A percentile compares a stretch with the other conserved stretches of the same genome.
phyloP scores from a whole-genome alignment of 2,888 invertebrate genomes.

The Polymixis flavicincta region DNA sequence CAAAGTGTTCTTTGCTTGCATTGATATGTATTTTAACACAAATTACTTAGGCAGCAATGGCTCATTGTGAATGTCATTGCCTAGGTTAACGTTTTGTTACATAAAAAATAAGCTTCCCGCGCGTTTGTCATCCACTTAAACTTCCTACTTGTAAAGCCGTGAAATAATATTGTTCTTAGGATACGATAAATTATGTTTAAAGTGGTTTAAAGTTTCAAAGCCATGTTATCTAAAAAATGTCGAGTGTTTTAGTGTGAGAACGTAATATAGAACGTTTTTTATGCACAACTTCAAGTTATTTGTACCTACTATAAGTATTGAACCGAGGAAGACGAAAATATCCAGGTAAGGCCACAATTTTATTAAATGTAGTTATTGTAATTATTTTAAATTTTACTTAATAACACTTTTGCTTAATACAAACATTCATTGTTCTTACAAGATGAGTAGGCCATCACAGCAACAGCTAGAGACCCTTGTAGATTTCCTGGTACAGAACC shows the following conservation, averaged over 20 bases:
- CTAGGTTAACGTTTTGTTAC: no score
- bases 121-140: background rate
- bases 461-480: background rate
- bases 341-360: background rate
- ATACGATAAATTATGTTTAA: background rate
- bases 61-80: background rate
- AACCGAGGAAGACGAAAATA: background rate
- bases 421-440: no score
- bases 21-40: conserved; percentile 8
- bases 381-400: no score
- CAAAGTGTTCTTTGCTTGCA: background rate
- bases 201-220: background rate
- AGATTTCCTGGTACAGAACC: conserved; percentile 1
- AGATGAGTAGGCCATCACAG: background rate
- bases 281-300: background rate
- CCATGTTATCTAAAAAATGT: background rate
- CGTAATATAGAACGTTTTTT: background rate
- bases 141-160: background rate
- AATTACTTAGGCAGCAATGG: background rate
- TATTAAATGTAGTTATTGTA: no score
- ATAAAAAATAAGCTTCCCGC: background rate
- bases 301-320: background rate
- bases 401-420: no score
- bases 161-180: background rate
- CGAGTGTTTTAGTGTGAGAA: background rate